Evolutionary conservation across 2,797 vertebrate genomes (phyloP).

Genomic region (Clarias fuscus): DNA sequence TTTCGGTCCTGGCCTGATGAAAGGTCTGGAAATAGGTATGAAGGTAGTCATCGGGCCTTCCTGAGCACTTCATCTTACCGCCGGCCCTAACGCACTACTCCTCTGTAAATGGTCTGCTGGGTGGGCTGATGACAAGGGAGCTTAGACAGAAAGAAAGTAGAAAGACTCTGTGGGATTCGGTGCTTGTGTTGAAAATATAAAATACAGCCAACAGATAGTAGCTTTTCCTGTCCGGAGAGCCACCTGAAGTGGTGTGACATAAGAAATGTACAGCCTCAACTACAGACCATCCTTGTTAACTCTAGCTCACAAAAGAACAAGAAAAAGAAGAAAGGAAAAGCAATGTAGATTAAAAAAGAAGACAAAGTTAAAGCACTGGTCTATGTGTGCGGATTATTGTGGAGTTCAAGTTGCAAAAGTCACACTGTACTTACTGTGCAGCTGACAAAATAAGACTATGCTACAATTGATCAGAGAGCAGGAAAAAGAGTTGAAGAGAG

Average conservation of each 20-base stretch:
- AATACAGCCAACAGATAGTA: slow-evolving; percentile 6
- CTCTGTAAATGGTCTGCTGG: slow-evolving; percentile 57
- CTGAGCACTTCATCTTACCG: slow-evolving; percentile 42
- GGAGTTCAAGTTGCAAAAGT: slow-evolving; percentile 56
- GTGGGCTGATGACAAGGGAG: slow-evolving; percentile 63
- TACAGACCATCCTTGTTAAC: background rate
- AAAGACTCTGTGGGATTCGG: slow-evolving; percentile 32
- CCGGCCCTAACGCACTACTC: slow-evolving; percentile 30
- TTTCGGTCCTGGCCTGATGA: background rate
- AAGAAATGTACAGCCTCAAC: slow-evolving; percentile 15
- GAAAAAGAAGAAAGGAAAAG: background rate
- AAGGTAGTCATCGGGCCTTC: slow-evolving; percentile 29
- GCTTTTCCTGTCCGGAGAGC: slow-evolving; percentile 16
- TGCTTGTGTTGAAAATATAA: slow-evolving; percentile 29
- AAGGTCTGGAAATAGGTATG: slow-evolving; percentile 28
- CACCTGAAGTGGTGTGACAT: slow-evolving; percentile 16
- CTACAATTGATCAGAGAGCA: slow-evolving; percentile 69
- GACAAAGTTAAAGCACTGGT: background rate
- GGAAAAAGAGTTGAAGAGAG: slow-evolving; percentile 54
- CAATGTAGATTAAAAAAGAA: slow-evolving; percentile 22
- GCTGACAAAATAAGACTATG: slow-evolving; percentile 65
- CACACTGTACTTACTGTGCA: slow-evolving; percentile 59
- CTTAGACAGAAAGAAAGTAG: background rate
- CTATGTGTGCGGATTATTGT: slow-evolving; percentile 54
- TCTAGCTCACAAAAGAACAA: background rate